These are phyloP conservation scores for Dimorphilus gyrociliatus DNA, from an alignment of 2,888 invertebrate genomes.

Conservation along the genomic window DNA sequence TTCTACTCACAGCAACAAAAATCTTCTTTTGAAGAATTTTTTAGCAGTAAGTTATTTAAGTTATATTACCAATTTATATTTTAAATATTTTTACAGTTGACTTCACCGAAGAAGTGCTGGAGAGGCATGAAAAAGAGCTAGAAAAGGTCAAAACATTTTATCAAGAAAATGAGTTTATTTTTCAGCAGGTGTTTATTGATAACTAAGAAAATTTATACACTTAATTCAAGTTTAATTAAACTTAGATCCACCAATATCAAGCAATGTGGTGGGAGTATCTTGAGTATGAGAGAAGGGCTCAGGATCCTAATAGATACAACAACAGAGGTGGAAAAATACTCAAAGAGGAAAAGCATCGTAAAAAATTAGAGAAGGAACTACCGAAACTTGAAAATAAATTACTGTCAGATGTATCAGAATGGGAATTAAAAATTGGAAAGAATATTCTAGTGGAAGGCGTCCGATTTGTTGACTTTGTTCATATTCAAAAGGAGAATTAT, in stretches of 20 bases:
- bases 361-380: slow-evolving; percentile 47
- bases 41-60: slow-evolving; percentile 12
- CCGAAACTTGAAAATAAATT: slow-evolving; percentile 20
- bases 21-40: slow-evolving; percentile 16
- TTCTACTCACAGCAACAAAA: slow-evolving; percentile 43
- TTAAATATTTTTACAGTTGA: slow-evolving; percentile 43
- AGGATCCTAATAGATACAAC: slow-evolving; percentile 63
- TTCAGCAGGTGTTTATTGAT: slow-evolving; percentile 41
- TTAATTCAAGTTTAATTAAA: no score
- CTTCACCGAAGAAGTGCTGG: slow-evolving; percentile 62
- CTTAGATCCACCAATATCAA: no score
- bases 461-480: slow-evolving; percentile 22
- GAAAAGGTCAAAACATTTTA: slow-evolving; percentile 44
- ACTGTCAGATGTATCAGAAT: slow-evolving; percentile 7
- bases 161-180: slow-evolving; percentile 27
- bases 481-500: slow-evolving; percentile 22
- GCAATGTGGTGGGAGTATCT: slow-evolving; percentile 1
- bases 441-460: slow-evolving; percentile 25
- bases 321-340: slow-evolving; percentile 69
- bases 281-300: slow-evolving; percentile 39
- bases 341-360: slow-evolving; percentile 71
- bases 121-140: slow-evolving; percentile 59
- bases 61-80: slow-evolving; percentile 1
- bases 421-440: slow-evolving; percentile 24
- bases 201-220: slow-evolving; percentile 32